These are phyloP conservation scores for Pogonocherus hispidulus DNA, from an alignment of 2,888 invertebrate genomes.

Conservation along the genomic window DNA sequence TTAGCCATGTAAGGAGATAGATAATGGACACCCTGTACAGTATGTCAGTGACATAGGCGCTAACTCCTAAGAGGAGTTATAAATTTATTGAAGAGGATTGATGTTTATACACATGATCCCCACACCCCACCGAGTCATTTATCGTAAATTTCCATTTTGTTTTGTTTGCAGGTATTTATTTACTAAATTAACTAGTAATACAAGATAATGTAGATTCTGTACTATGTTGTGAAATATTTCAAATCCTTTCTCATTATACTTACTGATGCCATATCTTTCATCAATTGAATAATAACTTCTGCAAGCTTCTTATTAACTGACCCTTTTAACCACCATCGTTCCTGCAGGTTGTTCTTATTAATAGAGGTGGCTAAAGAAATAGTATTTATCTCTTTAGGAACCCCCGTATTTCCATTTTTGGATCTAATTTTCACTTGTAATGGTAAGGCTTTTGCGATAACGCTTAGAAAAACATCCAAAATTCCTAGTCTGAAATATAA, in stretches of 20 bases:
- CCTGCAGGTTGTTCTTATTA: constrained; percentile 72
- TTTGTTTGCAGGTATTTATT: too few species aligned
- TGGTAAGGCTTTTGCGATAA: constrained; percentile 91
- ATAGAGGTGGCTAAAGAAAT: constrained; percentile 75
- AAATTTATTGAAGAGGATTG: too few species aligned
- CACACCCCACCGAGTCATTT: too few species aligned
- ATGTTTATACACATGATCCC: too few species aligned
- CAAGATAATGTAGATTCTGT: too few species aligned
- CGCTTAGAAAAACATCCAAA: constrained; percentile 90
- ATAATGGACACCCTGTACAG: too few species aligned
- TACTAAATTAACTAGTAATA: too few species aligned
- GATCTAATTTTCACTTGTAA: constrained; percentile 89
- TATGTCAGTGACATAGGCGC: too few species aligned
- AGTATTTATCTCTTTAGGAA: constrained; percentile 71
- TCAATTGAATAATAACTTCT: constrained; percentile 87
- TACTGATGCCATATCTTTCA: constrained; percentile 94
- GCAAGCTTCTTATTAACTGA: constrained; percentile 87
- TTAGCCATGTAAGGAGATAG: too few species aligned
- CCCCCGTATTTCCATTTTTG: constrained; percentile 70
- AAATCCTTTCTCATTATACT: constrained; percentile 59
- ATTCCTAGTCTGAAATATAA: constrained; percentile 77
- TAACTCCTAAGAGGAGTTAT: too few species aligned
- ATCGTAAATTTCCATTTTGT: too few species aligned
- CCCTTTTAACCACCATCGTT: constrained; percentile 90
- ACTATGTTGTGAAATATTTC: neutral